Evolutionary conservation across 2,113 vertebrate species (phyloP), one percentile per base, ranked within the genome.

Genomic region (Protobothrops mucrosquamatus): DNA sequence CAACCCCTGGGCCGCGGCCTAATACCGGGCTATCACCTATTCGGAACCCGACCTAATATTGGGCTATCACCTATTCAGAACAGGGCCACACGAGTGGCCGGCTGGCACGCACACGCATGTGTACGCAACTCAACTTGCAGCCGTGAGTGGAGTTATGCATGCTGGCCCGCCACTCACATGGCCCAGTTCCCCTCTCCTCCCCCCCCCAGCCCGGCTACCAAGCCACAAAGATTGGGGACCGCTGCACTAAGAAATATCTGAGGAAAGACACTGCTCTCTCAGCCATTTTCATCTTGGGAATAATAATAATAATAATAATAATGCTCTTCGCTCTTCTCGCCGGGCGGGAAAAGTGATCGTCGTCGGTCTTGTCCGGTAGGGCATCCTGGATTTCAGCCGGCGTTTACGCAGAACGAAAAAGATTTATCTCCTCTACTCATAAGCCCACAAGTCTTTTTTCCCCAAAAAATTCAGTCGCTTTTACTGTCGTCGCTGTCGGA

Each of bases 401-500:
- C 1, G 22, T 26, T 29, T 43, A 57, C 23, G 15, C 0, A 5
- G 51, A 55, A 23, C 1, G 7, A 20, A 88, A 61, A 9, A 11
- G 64, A 2, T 43, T n/a, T 0, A 2, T 2, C 2, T 7, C 3
- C 24, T 54, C 52, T 57, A 2, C 39, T 46, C 2, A 29, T 7
- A 61, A 23, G 6, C 18, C 3, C 14, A 39, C 22, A 9, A 20
- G 26, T 29, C 15, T 20, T 54, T 2, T 2, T 2, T 1, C 0
- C 0, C 15, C 24, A 51, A 46, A 61, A 6, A 11, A 3, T 2
- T 96, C 93, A 96, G 93, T 97, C 95, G 6, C 96, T 94, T 0
- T 86, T 1, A 5, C 96, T 96, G 95, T 96, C 98, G 29, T 97
- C 98, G 0, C 98, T 98, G 96, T 98, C 98, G 0, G 92, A 90